Percentiles rank a stretch among this genome's conserved stretches.
These are phyloP conservation scores for Xanthia togata DNA, from an alignment of 2,888 invertebrate genomes.

Conservation along the genomic window DNA sequence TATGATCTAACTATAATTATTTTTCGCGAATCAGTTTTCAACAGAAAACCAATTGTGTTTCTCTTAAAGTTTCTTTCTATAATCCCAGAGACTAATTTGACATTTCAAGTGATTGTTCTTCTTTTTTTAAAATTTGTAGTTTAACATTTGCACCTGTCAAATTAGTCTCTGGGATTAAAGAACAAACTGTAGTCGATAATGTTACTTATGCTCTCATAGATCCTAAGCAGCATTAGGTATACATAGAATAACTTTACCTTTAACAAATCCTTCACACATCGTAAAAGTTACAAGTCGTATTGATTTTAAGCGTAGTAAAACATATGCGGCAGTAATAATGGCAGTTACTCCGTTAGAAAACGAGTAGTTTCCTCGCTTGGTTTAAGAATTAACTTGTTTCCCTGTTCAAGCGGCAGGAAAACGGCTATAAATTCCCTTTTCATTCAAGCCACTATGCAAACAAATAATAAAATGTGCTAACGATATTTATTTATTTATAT, in stretches of 20 bases:
- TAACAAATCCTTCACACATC: constrained; percentile 41
- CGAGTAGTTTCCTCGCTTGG: constrained; percentile 30
- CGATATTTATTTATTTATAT: constrained; percentile 19
- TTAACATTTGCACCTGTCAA: too few species aligned
- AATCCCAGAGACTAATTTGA: too few species aligned
- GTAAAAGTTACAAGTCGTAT: constrained; percentile 37
- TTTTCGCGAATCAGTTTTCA: background rate
- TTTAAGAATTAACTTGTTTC: constrained; percentile 39
- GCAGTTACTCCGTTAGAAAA: constrained; percentile 27
- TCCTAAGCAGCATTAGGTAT: background rate
- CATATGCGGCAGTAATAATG: constrained; percentile 11
- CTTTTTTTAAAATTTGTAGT: too few species aligned
- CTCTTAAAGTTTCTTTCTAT: background rate
- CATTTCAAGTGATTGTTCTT: too few species aligned
- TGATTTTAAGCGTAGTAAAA: constrained; percentile 38
- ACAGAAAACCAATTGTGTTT: background rate
- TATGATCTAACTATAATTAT: background rate
- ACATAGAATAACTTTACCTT: background rate
- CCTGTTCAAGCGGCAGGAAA: constrained; percentile 34
- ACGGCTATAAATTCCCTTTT: constrained; percentile 42
- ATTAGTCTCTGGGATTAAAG: too few species aligned
- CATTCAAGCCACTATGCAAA: constrained; percentile 23
- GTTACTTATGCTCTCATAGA: background rate
- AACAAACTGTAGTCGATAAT: background rate
- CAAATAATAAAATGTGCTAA: constrained; percentile 33